phyloP scores from a whole-genome alignment of 1,140 invertebrate species.

The Neodiprion lecontei region DNA sequence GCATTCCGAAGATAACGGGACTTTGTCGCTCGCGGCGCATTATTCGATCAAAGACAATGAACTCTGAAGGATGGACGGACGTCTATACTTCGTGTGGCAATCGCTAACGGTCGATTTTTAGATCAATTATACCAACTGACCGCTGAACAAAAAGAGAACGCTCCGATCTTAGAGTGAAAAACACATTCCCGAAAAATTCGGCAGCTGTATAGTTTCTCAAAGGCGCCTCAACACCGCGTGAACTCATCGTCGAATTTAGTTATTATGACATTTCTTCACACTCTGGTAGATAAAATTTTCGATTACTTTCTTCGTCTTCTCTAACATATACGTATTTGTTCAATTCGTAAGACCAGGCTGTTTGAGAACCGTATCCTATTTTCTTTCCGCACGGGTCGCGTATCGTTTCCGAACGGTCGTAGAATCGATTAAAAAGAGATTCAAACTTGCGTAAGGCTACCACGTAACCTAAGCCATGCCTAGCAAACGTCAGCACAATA shows the following conservation, averaged over 20 bases:
- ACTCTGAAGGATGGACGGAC: neutral
- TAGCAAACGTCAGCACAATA: conserved; percentile 3
- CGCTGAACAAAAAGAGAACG: too few relatives aligned
- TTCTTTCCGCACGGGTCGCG: neutral
- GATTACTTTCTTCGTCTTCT: too few relatives aligned
- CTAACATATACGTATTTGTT: too few relatives aligned
- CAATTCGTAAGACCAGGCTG: neutral
- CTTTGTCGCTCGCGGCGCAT: neutral
- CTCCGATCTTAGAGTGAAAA: too few relatives aligned
- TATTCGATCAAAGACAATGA: conserved; percentile 5
- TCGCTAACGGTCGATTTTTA: neutral
- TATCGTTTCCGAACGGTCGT: conserved; percentile 1
- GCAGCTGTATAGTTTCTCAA: too few relatives aligned
- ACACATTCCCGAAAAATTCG: too few relatives aligned
- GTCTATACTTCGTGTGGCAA: neutral
- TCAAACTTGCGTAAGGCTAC: neutral
- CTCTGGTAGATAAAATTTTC: too few relatives aligned
- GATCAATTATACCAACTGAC: neutral
- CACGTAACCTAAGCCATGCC: conserved; percentile 24
- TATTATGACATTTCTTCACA: too few relatives aligned
- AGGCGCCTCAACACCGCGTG: too few relatives aligned
- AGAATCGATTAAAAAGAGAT: conserved; percentile 6
- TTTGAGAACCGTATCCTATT: neutral
- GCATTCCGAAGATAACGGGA: neutral
- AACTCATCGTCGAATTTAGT: too few relatives aligned